phyloP scores from a whole-genome alignment of 2,113 vertebrate genomes.

The Nothoprocta pentlandii region DNA sequence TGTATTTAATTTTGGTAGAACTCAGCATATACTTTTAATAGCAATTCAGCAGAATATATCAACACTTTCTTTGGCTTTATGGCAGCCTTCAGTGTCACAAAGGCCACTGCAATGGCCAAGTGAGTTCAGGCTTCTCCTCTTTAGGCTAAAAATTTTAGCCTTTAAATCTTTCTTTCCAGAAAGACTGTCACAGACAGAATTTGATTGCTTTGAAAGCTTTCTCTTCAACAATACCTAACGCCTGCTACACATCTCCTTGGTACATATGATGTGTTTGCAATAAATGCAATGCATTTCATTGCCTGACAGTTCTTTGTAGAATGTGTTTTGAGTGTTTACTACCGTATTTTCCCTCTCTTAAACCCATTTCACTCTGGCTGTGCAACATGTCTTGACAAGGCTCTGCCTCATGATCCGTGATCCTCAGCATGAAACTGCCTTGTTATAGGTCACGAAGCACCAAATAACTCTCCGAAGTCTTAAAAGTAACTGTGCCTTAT shows the following conservation, averaged over 20 bases:
- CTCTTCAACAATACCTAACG: neutral
- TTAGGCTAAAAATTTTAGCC: neutral
- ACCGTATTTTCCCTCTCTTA: neutral
- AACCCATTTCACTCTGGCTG: neutral
- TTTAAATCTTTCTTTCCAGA: neutral
- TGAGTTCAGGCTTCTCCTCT: neutral
- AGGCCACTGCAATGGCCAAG: neutral
- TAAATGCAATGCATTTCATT: neutral
- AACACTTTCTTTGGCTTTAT: neutral
- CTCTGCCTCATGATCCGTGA: neutral
- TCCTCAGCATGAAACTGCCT: neutral
- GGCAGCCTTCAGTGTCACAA: neutral
- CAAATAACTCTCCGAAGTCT: neutral
- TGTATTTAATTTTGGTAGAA: slow-evolving; percentile 35
- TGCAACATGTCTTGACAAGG: neutral
- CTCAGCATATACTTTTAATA: slow-evolving; percentile 34
- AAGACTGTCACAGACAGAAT: neutral
- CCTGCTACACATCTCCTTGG: neutral
- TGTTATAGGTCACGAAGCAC: neutral
- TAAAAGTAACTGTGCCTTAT: neutral
- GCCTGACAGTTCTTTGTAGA: neutral
- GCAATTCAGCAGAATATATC: neutral
- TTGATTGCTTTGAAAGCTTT: neutral
- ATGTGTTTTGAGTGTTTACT: neutral
- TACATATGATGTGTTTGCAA: neutral